Conservation (phyloP, 2,113 vertebrate genomes). For the Pelmatolapia mariae region DNA sequence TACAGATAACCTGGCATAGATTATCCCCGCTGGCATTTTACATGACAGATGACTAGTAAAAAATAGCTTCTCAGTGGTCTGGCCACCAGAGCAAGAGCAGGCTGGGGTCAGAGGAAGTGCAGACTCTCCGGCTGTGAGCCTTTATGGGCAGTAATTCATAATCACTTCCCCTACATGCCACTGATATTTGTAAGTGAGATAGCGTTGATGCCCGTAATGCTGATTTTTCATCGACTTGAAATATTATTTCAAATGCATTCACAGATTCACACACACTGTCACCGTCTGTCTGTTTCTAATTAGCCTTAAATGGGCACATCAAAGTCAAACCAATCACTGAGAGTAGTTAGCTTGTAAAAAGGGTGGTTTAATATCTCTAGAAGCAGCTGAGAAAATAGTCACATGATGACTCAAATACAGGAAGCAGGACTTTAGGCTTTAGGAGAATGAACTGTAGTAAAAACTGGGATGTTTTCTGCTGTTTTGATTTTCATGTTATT, state of each 20-base stretch:
- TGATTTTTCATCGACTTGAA: neutral
- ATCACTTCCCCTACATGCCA: neutral
- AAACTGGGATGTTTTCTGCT: neutral
- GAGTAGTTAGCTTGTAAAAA: neutral
- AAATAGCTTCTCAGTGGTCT: slow-evolving; percentile 36
- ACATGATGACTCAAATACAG: neutral
- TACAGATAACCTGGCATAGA: slow-evolving; percentile 50
- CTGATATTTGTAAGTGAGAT: neutral
- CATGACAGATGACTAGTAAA: slow-evolving; percentile 43
- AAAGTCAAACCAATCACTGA: neutral
- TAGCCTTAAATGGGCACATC: neutral
- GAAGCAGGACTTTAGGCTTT: neutral
- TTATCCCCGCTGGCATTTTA: slow-evolving; percentile 40
- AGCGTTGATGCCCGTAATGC: neutral
- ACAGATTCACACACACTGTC: neutral
- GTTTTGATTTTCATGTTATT: neutral
- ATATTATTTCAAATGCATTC: neutral
- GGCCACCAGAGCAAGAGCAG: slow-evolving; percentile 30
- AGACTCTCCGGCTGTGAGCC: slow-evolving; percentile 24
- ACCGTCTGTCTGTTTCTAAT: neutral
- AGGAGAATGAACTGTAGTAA: neutral
- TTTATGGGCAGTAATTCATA: slow-evolving; percentile 37
- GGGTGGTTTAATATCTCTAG: neutral
- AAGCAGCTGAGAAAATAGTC: neutral
- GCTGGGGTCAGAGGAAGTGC: slow-evolving; percentile 53